A percentile compares a stretch with the other conserved stretches of the same genome.
phyloP scores from a whole-genome alignment of 2,888 invertebrate species.

The Eilema caniola region DNA sequence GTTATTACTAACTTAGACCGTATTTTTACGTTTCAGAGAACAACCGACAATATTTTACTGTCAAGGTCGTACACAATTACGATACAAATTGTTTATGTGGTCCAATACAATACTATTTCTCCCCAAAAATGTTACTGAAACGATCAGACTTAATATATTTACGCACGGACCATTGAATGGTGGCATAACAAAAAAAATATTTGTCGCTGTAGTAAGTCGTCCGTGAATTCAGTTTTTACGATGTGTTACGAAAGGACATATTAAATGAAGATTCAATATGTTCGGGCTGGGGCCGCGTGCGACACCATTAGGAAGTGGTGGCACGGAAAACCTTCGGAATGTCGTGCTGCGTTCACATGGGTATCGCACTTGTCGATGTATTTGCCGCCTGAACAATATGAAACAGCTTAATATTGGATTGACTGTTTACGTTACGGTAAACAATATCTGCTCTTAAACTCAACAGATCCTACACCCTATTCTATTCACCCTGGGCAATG shows the following conservation, averaged over 20 bases:
- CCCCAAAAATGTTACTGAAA: slow-evolving; percentile 14
- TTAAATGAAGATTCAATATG: slow-evolving; percentile 84
- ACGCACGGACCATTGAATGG: slow-evolving; percentile 33
- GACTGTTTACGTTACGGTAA: not conserved
- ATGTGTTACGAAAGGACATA: slow-evolving; percentile 69
- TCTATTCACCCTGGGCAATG: too few relatives aligned
- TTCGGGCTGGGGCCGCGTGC: slow-evolving; percentile 65
- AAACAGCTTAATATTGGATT: not conserved
- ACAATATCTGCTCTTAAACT: not conserved
- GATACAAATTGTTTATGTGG: slow-evolving; percentile 6
- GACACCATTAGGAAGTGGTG: slow-evolving; percentile 83
- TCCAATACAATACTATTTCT: slow-evolving; percentile 17
- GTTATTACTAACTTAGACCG: not conserved
- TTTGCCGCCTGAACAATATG: not conserved
- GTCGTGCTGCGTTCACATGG: slow-evolving; percentile 64
- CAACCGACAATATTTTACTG: slow-evolving; percentile 18
- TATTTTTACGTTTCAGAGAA: slow-evolving; percentile 20
- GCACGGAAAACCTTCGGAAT: slow-evolving; percentile 80
- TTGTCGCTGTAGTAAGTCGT: slow-evolving; percentile 53
- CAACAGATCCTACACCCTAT: too few relatives aligned
- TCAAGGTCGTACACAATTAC: slow-evolving; percentile 12
- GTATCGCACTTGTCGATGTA: slow-evolving; percentile 30
- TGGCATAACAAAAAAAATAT: slow-evolving; percentile 47
- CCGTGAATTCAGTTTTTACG: slow-evolving; percentile 67
- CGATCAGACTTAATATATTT: slow-evolving; percentile 25